Evolutionary conservation across 2,888 invertebrate genomes (phyloP), one percentile per base, ranked within the genome.

Genomic region (Linnaemya tessellans): DNA sequence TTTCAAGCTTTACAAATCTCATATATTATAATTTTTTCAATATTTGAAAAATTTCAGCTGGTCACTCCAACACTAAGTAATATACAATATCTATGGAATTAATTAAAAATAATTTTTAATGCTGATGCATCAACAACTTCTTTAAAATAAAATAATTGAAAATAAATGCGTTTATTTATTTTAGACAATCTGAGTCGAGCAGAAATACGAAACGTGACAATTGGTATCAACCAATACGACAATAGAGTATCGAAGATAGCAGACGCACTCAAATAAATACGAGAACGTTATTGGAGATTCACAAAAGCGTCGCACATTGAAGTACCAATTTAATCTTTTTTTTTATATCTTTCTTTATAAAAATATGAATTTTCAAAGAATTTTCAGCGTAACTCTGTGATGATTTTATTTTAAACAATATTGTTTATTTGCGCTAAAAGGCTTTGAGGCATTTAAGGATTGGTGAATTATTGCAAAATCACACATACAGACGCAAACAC

Each of bases 351-450:
- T 62, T n/a, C n/a, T n/a, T n/a, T n/a, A n/a, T n/a, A n/a, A n/a
- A n/a, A n/a, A n/a, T 51, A 64, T 43, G 54, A 67, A 81, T 67
- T 73, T 84, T 78, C 54, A 11, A 25, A 62, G 84, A 81, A 84
- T 51, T 80, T 49, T 20, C 38, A 11, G 56, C 18, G 20, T 35
- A 58, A 58, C 30, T 68, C 13, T 64, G 11, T 65, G n/a, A 25
- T 15, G n/a, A 7, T 49, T 49, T 67, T 67, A 18, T 49, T 46
- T 77, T 41, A n/a, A 43, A 22, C 13, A n/a, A 49, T 8, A 49
- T 35, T 79, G 54, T 73, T 74, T 79, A 68, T 62, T 58, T 46
- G 30, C n/a, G n/a, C n/a, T n/a, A n/a, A n/a, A n/a, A n/a, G n/a
- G n/a, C n/a, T n/a, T n/a, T n/a, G n/a, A n/a, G n/a, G n/a, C n/a